Conservation (phyloP, 2,888 invertebrate genomes). For the Nipponacmea schrenckii region DNA sequence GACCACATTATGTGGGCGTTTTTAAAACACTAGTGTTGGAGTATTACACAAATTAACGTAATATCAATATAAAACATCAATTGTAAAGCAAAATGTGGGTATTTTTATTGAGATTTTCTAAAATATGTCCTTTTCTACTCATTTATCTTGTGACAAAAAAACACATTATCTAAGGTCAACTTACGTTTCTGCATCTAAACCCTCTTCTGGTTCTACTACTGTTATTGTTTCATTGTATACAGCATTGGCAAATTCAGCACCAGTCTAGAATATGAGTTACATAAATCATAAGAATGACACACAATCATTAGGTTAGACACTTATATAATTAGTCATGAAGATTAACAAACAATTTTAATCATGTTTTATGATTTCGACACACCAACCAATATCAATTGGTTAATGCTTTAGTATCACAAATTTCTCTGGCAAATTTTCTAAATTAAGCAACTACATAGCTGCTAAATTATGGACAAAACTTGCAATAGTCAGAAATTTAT, state of each 20-base stretch:
- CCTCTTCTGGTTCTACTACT: slow-evolving; percentile 95
- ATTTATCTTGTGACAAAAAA: no score
- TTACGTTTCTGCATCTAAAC: slow-evolving; percentile 93
- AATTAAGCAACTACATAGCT: not conserved
- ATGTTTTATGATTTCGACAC: slow-evolving; percentile 16
- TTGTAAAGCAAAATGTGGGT: no score
- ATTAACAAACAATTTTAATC: not conserved
- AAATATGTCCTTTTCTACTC: no score
- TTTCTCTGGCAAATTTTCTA: slow-evolving; percentile 27
- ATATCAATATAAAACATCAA: no score
- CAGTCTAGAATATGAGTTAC: slow-evolving; percentile 70
- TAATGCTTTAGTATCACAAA: slow-evolving; percentile 22
- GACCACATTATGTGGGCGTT: no score
- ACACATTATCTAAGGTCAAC: slow-evolving; percentile 24
- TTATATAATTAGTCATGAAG: not conserved
- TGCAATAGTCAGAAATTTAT: not conserved
- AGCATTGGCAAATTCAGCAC: slow-evolving; percentile 81
- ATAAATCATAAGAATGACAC: not conserved
- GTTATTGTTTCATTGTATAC: slow-evolving; percentile 98
- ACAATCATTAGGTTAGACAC: no score
- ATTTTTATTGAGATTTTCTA: no score
- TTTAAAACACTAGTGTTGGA: no score
- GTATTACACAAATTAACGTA: no score
- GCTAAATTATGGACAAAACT: not conserved
- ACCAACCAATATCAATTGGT: slow-evolving; percentile 11